These are phyloP conservation scores for Chrysotoxum bicinctum DNA, from an alignment of 2,888 invertebrate species.

Conservation along the genomic window DNA sequence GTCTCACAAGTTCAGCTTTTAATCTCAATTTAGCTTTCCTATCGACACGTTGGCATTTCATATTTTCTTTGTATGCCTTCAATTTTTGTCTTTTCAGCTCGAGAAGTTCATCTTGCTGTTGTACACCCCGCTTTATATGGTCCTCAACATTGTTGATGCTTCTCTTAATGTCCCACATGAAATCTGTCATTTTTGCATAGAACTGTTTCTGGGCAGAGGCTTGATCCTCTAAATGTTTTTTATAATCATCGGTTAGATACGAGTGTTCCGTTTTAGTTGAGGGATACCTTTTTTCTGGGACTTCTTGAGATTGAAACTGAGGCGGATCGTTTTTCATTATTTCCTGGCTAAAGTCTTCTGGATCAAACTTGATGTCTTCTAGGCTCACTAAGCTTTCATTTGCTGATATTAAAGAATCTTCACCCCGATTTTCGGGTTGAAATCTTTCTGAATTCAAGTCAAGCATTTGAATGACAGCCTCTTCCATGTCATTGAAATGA, in stretches of 20 bases:
- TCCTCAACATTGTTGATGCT: not conserved
- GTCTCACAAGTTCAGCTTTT: not conserved
- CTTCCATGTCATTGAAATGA: conserved; percentile 5
- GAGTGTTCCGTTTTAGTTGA: not conserved
- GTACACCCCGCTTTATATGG: not conserved
- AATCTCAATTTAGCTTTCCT: not conserved
- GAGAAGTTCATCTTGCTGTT: not conserved
- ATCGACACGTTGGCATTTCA: not conserved
- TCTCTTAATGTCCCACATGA: conserved; percentile 9
- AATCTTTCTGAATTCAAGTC: not conserved
- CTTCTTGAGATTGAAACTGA: not conserved
- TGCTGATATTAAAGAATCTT: not conserved
- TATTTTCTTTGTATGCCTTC: not conserved
- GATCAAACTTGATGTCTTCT: not conserved
- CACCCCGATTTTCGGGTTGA: not conserved
- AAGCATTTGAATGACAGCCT: not conserved
- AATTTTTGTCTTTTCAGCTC: not conserved
- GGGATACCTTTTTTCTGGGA: not conserved
- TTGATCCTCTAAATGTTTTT: not conserved
- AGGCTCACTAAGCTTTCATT: not conserved
- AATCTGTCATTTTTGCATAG: not conserved
- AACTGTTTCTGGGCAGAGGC: not conserved
- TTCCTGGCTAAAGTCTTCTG: not conserved
- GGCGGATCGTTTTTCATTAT: not conserved
- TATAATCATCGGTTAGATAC: not conserved